Evolutionary conservation across 2,888 invertebrate genomes (phyloP).

Genomic region (Conus canariensis): DNA sequence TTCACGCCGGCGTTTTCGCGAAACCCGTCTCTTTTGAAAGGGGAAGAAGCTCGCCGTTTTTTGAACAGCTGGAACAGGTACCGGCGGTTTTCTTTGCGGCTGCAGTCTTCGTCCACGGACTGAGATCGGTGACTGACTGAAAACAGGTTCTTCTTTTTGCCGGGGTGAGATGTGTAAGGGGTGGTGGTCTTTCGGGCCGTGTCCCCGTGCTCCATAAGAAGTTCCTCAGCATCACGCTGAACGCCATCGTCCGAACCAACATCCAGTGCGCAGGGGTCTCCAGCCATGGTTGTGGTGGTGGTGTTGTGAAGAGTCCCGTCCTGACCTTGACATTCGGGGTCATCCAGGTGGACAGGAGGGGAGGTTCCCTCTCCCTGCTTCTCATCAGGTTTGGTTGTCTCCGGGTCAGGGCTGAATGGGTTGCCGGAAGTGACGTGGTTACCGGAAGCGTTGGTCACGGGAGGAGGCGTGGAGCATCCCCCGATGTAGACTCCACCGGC

Average conservation of each 20-base stretch:
- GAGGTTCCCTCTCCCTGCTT: too few relatives aligned
- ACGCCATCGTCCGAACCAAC: neutral
- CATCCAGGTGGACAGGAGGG: too few relatives aligned
- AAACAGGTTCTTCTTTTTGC: slow-evolving; percentile 19
- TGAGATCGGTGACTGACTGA: slow-evolving; percentile 36
- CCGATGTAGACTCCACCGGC: slow-evolving; percentile 39
- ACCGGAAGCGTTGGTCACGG: neutral
- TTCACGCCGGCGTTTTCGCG: neutral
- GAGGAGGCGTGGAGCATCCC: slow-evolving; percentile 15
- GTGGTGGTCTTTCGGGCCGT: neutral
- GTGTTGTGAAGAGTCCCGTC: neutral
- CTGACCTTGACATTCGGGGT: neutral
- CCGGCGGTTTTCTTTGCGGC: neutral
- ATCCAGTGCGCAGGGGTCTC: neutral
- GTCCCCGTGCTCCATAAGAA: neutral
- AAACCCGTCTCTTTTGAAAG: neutral
- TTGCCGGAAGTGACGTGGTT: neutral
- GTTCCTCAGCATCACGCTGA: neutral
- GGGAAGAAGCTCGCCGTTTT: slow-evolving; percentile 1
- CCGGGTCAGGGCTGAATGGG: neutral
- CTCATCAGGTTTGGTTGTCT: neutral
- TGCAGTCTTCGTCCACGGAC: slow-evolving; percentile 9
- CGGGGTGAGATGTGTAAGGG: neutral
- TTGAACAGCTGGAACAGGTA: neutral
- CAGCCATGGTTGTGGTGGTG: neutral